phyloP scores from a whole-genome alignment of 2,797 vertebrate genomes.

The Bradypodion pumilum region DNA sequence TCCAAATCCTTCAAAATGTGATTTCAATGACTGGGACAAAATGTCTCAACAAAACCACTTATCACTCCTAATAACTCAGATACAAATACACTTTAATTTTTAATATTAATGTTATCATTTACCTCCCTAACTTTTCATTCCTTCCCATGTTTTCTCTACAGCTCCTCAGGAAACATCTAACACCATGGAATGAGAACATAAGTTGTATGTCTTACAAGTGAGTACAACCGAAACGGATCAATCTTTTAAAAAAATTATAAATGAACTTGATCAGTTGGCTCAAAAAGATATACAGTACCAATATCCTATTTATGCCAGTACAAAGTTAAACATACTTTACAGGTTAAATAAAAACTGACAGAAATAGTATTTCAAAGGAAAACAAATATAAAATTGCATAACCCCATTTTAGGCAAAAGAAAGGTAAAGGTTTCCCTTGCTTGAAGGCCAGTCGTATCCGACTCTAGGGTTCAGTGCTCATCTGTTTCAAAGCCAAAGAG shows the following conservation, averaged over 20 bases:
- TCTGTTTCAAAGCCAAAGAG: too few relatives aligned
- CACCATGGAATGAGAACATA: slow-evolving; percentile 67
- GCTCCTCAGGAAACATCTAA: slow-evolving; percentile 69
- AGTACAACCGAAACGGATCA: slow-evolving; percentile 80
- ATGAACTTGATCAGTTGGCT: slow-evolving; percentile 82
- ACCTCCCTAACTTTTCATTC: slow-evolving; percentile 56
- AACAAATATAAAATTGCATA: slow-evolving; percentile 82
- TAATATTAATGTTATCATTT: slow-evolving; percentile 52
- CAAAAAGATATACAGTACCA: slow-evolving; percentile 81
- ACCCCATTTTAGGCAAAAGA: slow-evolving; percentile 78
- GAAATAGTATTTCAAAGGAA: slow-evolving; percentile 84
- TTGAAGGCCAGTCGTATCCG: too few relatives aligned
- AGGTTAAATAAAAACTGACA: slow-evolving; percentile 84
- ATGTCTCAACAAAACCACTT: neutral
- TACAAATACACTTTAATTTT: slow-evolving; percentile 50
- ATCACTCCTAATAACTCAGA: slow-evolving; percentile 29
- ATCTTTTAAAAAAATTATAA: slow-evolving; percentile 82
- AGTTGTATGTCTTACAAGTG: slow-evolving; percentile 65
- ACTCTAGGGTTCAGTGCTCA: too few relatives aligned
- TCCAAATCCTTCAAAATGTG: neutral
- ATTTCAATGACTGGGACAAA: neutral
- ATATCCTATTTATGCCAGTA: slow-evolving; percentile 80
- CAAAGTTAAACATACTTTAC: slow-evolving; percentile 83
- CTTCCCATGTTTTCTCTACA: slow-evolving; percentile 61
- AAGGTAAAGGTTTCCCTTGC: too few relatives aligned